Base-by-base conservation (phyloP, 2,888 invertebrate species). In the Pimpla rufipes region DNA sequence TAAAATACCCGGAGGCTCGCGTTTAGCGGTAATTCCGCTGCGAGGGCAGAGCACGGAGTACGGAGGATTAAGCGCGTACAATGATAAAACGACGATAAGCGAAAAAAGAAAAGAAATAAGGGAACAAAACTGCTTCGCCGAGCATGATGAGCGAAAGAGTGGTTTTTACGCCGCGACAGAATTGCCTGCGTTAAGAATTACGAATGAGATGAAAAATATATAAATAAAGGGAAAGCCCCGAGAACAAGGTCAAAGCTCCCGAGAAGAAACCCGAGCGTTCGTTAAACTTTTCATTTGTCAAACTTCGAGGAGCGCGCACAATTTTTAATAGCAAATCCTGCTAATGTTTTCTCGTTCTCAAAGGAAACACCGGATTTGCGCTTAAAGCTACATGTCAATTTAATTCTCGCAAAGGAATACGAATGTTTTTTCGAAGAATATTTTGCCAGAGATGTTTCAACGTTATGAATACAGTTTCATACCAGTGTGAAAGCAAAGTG, bases 21-120 rank as follows among this genome's bases (percentile, higher is more conserved):
- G 37, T 70, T 71, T 29, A 42, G 11, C 55, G 42, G 52, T 71
- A 66, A 81, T 68, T 47, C 62, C 57, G 21, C 16, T 16, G 0
- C 47, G 11, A 47, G 70, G n/a, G 55, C 35, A n/a, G 59, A 57
- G 45, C 68, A 45, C 40, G 42, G 18, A 50, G 47, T 59, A 71
- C 55, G 47, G 16, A 71, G 64, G 37, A 70, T 81, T 71, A 55
- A 64, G 10, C 45, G 35, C 52, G 40, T 29, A 52, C 62, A 35
- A 55, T 70, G 75, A 80, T 75, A 42, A 76, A 81, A 81, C 64
- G 70, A 57, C 45, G 35, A 45, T 45, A 21, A 21, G 42, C 11
- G 57, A 37, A 68, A 42, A 45, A 50, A 62, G 13, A 62, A 47
- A 47, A 50, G 5, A 18, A 47, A 6, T 18, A 29, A 23, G 13